Evolutionary conservation across 2,113 vertebrate species (phyloP), one percentile per base, ranked within the genome.

Genomic region (Anthoscopus minutus): DNA sequence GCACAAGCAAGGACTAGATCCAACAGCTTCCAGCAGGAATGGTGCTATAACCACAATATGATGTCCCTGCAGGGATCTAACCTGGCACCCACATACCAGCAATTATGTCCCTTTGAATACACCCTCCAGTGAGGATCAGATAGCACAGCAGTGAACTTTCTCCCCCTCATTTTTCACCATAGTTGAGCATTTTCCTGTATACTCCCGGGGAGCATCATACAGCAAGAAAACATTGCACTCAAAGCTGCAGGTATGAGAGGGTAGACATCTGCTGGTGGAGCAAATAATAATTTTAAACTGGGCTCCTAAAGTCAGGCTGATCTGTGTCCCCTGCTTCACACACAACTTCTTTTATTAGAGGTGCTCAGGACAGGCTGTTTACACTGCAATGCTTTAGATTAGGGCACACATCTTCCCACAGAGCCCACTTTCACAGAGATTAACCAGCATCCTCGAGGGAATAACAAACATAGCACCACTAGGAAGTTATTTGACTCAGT

Each of bases 31-130:
- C 45, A 67, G 64, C 4, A 18, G 27, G 44, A 47, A 17, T 4
- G 7, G 17, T 20, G 31, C 31, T 47, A n/a, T 18, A 45, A 23
- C 51, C 19, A 11, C 3, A 7, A 14, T 6, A 20, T 0, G 0
- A 8, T 9, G 5, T 21, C 40, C 48, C 48, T 48, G 25, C 62
- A 37, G n/a, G 38, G 53, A 57, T 60, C 24, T 60, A 44, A 56
- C 73, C 65, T 4, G 1, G 27, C n/a, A 72, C 40, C 51, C 17
- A n/a, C 0, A 1, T 5, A 30, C 1, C 3, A 60, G 28, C 65
- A 48, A 74, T 38, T 27, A 35, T 0, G 1, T 47, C 51, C 18
- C 28, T 81, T 44, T 57, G 50, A 73, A 44, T 31, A 14, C 0
- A 0, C 19, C 16, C 24, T 80, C 48, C 4, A 1, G 8, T 22